Evolutionary conservation across 1,140 invertebrate genomes (phyloP), one percentile per base, ranked within the genome.

Genomic region (Lucilia sericata): DNA sequence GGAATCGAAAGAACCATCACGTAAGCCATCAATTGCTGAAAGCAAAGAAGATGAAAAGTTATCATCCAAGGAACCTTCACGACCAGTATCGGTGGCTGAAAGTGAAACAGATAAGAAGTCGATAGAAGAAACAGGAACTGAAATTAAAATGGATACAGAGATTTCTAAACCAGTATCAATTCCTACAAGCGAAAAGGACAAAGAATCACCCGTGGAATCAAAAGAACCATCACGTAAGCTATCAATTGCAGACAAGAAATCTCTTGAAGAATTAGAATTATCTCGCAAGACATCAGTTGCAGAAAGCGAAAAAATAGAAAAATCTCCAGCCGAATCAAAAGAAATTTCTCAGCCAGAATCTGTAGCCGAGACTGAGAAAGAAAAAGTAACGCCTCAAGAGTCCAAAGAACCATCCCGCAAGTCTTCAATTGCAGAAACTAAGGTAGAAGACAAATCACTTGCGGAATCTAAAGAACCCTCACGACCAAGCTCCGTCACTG

Each of bases 1-100:
- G 36, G 47, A 55, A 14, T 85, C 84, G 0, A 86, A 83, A 80
- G 84, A 85, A 19, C 42, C 65, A 19, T 86, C 85, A 10, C 75
- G 75, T 21, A 82, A 74, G 5, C 47, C 65, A 17, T 87, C 86
- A 0, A 65, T 78, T 0, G 83, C 47, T 0, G 84, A 82, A n/a
- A 87, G 85, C 47, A 42, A 82, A n/a, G 85, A 86, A 10, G 85
- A 85, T 49, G 82, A 85, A 5, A 86, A 86, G 17, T 86, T 85
- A 70, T 12, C 74, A 12, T 86, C 84, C n/a, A 42, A 82, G 36
- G 82, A 85, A 81, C 17, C 19, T 1, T 86, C 83, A 12, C 75
- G 86, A 70, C 84, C 84, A 84, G 82, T 13, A 80, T 86, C 86
- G 10, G 85, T 85, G 5, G 82, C 76, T 1, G 42, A 74, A 84